Percentiles rank a stretch among this genome's conserved stretches.
Conservation (phyloP, 2,113 vertebrate species). For the Redunca redunca region DNA sequence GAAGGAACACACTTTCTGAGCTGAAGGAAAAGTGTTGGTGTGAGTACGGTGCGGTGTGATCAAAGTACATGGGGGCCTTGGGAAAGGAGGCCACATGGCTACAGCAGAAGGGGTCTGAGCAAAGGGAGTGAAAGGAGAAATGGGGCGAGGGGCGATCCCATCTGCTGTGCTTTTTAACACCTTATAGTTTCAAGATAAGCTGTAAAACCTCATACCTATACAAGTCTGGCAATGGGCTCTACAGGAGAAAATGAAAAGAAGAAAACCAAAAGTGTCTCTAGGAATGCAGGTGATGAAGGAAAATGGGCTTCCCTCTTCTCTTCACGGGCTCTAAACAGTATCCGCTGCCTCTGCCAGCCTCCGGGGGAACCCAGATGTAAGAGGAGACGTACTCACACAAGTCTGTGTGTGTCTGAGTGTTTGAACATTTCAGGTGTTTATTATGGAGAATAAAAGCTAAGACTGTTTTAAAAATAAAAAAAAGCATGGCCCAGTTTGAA, state of each 20-base stretch:
- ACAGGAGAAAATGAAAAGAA: slow-evolving; percentile 49
- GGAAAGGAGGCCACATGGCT: background rate
- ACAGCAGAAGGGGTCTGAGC: accelerated
- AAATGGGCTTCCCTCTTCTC: slow-evolving; percentile 30
- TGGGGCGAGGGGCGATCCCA: background rate
- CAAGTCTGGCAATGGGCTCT: slow-evolving; percentile 46
- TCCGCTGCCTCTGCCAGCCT: slow-evolving; percentile 76
- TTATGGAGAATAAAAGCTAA: slow-evolving; percentile 77
- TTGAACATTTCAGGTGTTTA: slow-evolving; percentile 79
- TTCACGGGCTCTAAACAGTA: slow-evolving; percentile 59
- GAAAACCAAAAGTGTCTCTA: background rate
- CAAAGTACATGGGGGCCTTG: background rate
- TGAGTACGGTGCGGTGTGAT: background rate
- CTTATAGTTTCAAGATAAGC: background rate
- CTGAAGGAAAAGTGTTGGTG: no score
- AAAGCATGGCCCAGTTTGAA: background rate
- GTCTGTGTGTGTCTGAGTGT: slow-evolving; percentile 74
- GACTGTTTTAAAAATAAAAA: background rate
- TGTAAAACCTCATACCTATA: slow-evolving; percentile 26
- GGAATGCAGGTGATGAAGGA: background rate
- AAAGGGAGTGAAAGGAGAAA: background rate
- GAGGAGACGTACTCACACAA: slow-evolving; percentile 63
- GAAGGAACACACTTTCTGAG: no score
- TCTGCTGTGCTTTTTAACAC: slow-evolving; percentile 38
- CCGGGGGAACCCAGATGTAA: slow-evolving; percentile 69